Evolutionary conservation across 1,140 invertebrate species (phyloP).

Genomic region (Bombus affinis): DNA sequence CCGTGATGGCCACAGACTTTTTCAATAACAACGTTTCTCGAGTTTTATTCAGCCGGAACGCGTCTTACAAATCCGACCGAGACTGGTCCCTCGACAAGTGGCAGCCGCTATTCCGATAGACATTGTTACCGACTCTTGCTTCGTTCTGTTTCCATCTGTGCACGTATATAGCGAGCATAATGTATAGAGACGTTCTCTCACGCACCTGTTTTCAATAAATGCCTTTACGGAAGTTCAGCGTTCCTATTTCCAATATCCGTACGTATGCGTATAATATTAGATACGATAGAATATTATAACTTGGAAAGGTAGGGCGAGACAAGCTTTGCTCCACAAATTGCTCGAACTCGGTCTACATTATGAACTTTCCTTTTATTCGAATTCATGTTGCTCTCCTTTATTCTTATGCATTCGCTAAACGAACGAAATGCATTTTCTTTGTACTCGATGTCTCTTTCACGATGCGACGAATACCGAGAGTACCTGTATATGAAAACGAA

Average conservation of each 20-base stretch:
- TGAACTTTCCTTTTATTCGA: background rate
- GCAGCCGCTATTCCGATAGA: background rate
- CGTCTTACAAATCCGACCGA: slow-evolving; percentile 4
- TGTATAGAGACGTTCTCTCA: background rate
- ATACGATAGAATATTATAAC: too few relatives aligned
- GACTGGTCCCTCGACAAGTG: background rate
- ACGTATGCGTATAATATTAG: too few relatives aligned
- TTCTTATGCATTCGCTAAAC: background rate
- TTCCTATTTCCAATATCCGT: background rate
- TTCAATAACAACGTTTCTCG: background rate
- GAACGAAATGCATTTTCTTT: background rate
- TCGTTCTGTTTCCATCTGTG: background rate
- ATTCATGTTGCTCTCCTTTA: background rate
- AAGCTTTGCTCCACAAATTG: background rate
- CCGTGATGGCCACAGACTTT: background rate
- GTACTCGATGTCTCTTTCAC: background rate
- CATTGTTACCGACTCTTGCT: background rate
- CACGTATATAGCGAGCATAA: background rate
- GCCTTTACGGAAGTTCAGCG: background rate
- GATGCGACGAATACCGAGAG: background rate
- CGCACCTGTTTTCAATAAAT: background rate
- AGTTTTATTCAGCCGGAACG: background rate
- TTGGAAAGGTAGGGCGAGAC: too few relatives aligned
- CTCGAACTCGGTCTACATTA: background rate
- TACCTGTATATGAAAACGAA: background rate